phyloP scores from a whole-genome alignment of 2,888 invertebrate genomes.

The Cephus sareptanus region DNA sequence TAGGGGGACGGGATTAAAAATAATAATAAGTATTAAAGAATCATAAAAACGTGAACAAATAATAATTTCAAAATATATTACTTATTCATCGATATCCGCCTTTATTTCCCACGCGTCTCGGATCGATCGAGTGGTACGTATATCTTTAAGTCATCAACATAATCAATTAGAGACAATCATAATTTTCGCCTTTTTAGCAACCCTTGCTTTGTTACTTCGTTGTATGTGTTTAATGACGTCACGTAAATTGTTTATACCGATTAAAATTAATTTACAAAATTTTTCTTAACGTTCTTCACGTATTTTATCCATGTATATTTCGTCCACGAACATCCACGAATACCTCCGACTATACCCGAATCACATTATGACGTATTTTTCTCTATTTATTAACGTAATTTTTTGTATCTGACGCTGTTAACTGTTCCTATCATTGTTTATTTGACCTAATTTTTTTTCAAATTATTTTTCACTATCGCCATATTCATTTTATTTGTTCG shows the following conservation, averaged over 20 bases:
- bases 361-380: too few relatives aligned
- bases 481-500: not conserved
- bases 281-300: too few relatives aligned
- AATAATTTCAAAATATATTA: conserved; percentile 30
- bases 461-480: not conserved
- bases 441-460: not conserved
- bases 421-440: not conserved
- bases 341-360: too few relatives aligned
- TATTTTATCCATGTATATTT: too few relatives aligned
- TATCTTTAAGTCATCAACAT: conserved; percentile 32
- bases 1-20: not conserved
- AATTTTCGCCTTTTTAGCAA: conserved; percentile 54
- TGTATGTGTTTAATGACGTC: conserved; percentile 54
- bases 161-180: conserved; percentile 38
- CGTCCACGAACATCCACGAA: too few relatives aligned
- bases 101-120: conserved; percentile 67
- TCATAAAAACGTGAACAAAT: not conserved
- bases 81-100: conserved; percentile 64
- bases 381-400: too few relatives aligned
- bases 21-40: not conserved
- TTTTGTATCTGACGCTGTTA: too few relatives aligned
- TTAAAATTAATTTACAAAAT: too few relatives aligned
- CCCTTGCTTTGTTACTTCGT: conserved; percentile 31
- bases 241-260: too few relatives aligned
- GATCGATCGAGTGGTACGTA: conserved; percentile 66